Base-by-base conservation (phyloP, 1,140 invertebrate species). In the Aphaenogaster rudis region DNA sequence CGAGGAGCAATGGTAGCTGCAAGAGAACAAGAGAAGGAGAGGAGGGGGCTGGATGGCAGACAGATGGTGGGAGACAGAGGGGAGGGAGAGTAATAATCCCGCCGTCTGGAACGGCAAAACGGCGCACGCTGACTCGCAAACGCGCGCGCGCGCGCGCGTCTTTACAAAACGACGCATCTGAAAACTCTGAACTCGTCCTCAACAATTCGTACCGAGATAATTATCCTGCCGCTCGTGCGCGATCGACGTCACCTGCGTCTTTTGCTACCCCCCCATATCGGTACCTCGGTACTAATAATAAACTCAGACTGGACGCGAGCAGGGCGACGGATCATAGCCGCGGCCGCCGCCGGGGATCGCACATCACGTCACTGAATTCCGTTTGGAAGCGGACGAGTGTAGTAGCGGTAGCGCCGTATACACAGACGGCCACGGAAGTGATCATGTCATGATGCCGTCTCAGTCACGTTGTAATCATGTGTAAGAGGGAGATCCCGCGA, bases 121-220 rank as follows among this genome's bases (percentile, higher is more conserved):
- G 86, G 90, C 91, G 91, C 90, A 88, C 82, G 90, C 91, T 81
- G 81, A 63, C 67, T 82, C 69, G 76, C 50, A 66, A 76, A 90
- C 81, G 79, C 82, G 90, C 90, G 89, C 90, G 86, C 88, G 74
- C 90, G 71, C 80, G 80, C 87, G 86, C 78, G 88, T 89, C 86
- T 89, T 93, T 91, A 90, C 90, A 90, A 92, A 92, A 93, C 92
- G 91, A 92, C 92, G 87, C 78, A 90, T 88, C 92, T 92, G 92
- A 93, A 92, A 92, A 91, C 86, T 91, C 91, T 90, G 88, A 92
- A 93, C 88, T 86, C 91, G 86, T 81, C 78, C 66, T 92, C 90
- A 93, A 93, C 92, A 92, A 87, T 91, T 93, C 88, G 90, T 85
- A 88, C 63, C 80, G 81, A 90, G 92, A 92, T 93, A 88, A 92